A percentile compares a stretch with the other conserved stretches of the same genome.
Evolutionary conservation across 2,113 vertebrate species (phyloP).

Genomic region (Ascaphus truei): DNA sequence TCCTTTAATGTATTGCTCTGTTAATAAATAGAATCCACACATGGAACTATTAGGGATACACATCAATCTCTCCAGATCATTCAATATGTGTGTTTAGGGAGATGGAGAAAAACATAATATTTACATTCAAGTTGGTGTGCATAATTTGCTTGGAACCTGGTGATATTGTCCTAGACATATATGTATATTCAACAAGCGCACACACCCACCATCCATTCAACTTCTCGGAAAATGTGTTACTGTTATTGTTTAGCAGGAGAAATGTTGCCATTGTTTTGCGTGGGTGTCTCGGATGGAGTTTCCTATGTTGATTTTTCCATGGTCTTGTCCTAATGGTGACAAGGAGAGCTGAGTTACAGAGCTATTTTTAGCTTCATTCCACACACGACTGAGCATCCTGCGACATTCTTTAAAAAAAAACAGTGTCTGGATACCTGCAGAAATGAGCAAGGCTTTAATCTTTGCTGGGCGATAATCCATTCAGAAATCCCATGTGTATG

Average conservation of each 20-base stretch:
- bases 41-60: slow-evolving; percentile 49
- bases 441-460: not conserved
- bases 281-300: slow-evolving; percentile 42
- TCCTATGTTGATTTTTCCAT: slow-evolving; percentile 64
- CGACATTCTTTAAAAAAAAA: not conserved
- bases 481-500: too few relatives aligned
- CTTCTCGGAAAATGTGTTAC: slow-evolving; percentile 41
- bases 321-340: slow-evolving; percentile 56
- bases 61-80: slow-evolving; percentile 59
- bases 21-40: slow-evolving; percentile 67
- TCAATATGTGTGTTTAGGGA: slow-evolving; percentile 54
- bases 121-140: slow-evolving; percentile 69
- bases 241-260: slow-evolving; percentile 43
- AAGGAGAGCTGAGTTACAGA: slow-evolving; percentile 40
- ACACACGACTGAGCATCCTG: slow-evolving; percentile 48
- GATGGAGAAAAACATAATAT: slow-evolving; percentile 69
- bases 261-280: slow-evolving; percentile 42
- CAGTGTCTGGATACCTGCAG: not conserved
- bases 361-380: slow-evolving; percentile 55
- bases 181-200: not conserved
- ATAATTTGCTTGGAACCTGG: slow-evolving; percentile 65
- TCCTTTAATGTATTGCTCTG: slow-evolving; percentile 42
- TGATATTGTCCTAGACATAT: slow-evolving; percentile 15
- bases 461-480: too few relatives aligned
- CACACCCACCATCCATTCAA: slow-evolving; percentile 27